Percentiles rank a stretch among this genome's conserved stretches.
These are phyloP conservation scores for Helarctos malayanus DNA, from an alignment of 2,797 vertebrate genomes.

Conservation along the genomic window DNA sequence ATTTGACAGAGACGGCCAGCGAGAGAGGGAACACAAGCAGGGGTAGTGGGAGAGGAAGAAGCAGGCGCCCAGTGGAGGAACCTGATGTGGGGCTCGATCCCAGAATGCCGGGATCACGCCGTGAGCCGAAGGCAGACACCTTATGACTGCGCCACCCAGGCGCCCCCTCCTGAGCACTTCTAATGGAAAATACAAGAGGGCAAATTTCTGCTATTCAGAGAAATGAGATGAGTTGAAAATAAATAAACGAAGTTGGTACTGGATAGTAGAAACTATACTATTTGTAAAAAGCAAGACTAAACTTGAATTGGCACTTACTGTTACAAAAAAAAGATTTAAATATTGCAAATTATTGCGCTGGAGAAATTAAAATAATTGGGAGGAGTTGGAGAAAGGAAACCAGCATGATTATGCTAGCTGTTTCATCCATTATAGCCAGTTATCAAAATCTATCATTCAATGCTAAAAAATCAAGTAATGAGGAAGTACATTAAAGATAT, in stretches of 20 bases:
- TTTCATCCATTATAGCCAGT: background rate
- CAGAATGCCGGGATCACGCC: too few species aligned
- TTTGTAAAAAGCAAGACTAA: background rate
- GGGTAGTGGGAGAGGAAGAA: too few species aligned
- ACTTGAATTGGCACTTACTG: background rate
- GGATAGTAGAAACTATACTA: background rate
- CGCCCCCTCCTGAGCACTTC: background rate
- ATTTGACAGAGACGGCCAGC: too few species aligned
- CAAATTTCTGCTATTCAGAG: background rate
- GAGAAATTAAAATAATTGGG: background rate
- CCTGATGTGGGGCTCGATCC: too few species aligned
- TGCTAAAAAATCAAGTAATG: background rate
- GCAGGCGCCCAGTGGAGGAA: too few species aligned
- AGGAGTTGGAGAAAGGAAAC: background rate
- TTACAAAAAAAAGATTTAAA: background rate
- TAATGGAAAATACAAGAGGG: background rate
- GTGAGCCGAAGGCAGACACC: too few species aligned
- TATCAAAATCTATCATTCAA: background rate
- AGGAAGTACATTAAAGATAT: background rate
- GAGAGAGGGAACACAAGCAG: too few species aligned
- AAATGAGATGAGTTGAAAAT: background rate
- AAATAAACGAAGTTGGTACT: background rate
- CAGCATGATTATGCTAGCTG: background rate
- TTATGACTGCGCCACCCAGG: too few species aligned
- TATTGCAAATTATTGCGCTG: background rate